Evolutionary conservation across 2,113 vertebrate genomes (phyloP).

Genomic region (Nematolebias whitei): DNA sequence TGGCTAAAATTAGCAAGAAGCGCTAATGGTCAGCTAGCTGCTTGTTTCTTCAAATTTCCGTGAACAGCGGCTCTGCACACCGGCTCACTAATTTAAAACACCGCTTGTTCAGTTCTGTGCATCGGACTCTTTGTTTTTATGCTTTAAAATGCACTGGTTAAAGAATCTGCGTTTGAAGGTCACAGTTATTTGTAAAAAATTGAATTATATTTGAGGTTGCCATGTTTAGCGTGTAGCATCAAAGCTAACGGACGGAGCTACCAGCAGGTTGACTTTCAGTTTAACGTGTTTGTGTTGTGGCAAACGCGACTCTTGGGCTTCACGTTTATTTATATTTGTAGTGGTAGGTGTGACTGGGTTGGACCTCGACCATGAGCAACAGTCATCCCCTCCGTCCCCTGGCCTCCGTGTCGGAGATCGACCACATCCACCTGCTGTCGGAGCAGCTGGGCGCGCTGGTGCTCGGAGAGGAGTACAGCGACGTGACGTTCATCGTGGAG

Average conservation of each 20-base stretch:
- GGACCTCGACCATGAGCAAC: constrained; percentile 90
- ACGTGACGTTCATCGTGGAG: constrained; percentile 97
- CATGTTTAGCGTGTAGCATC: constrained; percentile 43
- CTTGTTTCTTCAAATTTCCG: constrained; percentile 41
- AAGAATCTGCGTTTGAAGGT: too few relatives aligned
- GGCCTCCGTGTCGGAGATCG: constrained; percentile 93
- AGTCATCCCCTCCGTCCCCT: constrained; percentile 92
- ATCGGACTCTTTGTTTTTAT: background rate
- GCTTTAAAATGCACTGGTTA: background rate
- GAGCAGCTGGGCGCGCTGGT: constrained; percentile 95
- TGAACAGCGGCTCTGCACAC: constrained; percentile 36
- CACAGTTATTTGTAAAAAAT: too few relatives aligned
- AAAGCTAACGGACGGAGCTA: background rate
- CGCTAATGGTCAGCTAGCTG: constrained; percentile 11
- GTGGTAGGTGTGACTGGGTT: constrained; percentile 71
- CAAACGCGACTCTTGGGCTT: constrained; percentile 68
- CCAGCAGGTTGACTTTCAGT: background rate
- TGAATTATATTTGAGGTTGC: background rate
- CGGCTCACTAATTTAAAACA: background rate
- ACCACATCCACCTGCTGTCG: constrained; percentile 96
- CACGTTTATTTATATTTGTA: background rate
- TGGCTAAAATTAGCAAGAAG: background rate
- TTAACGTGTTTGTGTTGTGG: background rate
- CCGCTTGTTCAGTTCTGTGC: background rate
- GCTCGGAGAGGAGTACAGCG: constrained; percentile 94